Evolutionary conservation across 1,140 invertebrate genomes (phyloP).

Genomic region (Heliconius eleuchia): DNA sequence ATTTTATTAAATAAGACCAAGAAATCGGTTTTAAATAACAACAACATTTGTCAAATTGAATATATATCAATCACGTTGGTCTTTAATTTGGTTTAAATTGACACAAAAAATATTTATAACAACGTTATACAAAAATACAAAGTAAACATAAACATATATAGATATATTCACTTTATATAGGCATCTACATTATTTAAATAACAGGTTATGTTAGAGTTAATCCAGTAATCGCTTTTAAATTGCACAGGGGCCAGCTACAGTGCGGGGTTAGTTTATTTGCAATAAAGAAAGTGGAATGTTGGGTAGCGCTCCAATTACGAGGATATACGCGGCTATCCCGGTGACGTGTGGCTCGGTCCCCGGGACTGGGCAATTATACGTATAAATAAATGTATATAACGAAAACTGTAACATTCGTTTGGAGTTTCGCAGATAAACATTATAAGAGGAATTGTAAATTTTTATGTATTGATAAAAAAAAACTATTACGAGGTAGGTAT

Average conservation of each 20-base stretch:
- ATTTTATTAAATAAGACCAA: no score
- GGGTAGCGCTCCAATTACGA: conserved; percentile 76
- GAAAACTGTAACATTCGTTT: conserved; percentile 40
- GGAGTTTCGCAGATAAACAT: not conserved
- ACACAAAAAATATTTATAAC: no score
- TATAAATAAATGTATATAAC: conserved; percentile 35
- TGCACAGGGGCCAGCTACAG: conserved; percentile 56
- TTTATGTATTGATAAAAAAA: not conserved
- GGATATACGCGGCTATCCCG: conserved; percentile 77
- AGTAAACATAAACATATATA: no score
- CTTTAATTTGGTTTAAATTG: no score
- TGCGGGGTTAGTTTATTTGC: conserved; percentile 75
- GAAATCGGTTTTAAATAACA: no score
- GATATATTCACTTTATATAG: not conserved
- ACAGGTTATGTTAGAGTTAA: conserved; percentile 6
- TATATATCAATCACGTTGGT: no score
- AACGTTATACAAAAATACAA: no score
- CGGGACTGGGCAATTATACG: conserved; percentile 65
- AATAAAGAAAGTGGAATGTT: conserved; percentile 80
- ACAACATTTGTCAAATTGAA: no score
- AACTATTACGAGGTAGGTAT: no score
- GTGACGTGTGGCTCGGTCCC: conserved; percentile 67
- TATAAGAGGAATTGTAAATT: not conserved
- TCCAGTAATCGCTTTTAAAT: conserved; percentile 39
- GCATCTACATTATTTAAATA: not conserved